Base-by-base conservation (phyloP, 2,797 vertebrate genomes). In the Apogon hyalosoma region DNA sequence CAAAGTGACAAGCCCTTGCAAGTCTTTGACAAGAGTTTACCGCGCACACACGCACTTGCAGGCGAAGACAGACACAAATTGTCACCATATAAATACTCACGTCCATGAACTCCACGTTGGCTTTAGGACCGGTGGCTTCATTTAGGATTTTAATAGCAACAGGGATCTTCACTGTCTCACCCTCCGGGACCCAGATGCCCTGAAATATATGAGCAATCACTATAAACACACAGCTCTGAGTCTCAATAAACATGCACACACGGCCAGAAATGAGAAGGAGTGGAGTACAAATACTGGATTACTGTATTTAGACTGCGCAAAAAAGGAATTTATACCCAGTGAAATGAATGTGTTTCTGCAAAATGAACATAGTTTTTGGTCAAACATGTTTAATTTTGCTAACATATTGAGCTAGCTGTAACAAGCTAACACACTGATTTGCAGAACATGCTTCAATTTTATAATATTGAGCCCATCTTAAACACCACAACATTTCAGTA, bases 81-180 rank as follows among this genome's bases (percentile, higher is more conserved):
- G 79, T 61, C 14, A 13, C 18, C 11, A n/a, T 42, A 58, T 61
- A 82, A 84, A 90, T 82, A 97, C 98, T 98, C 91, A 99, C 98
- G 83, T 99, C 98, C 98, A 99, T 98, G 80, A 99, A 99, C 86
- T 98, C 96, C 83, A 97, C 96, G 1, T 98, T 98, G 88, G 97
- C 97, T 93, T 98, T 98, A 0, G 97, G 97, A 48, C 97, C 98
- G 2, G 96, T 98, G 57, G 95, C 93, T 89, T 98, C 98, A 71
- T 96, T 98, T 49, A 99, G 95, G 88, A 98, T 98, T 90, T 99
- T 99, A 76, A 99, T 97, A 51, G 97, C 97, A 54, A 99, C 98
- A 0, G 98, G 97, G 83, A 99, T 98, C 92, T 99, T 99, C 42
- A 99, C 97, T 0, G 95, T 98, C 89, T 99, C 98, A 57, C 97